Percentiles rank a stretch among this genome's conserved stretches.
These are phyloP conservation scores for Cantharis rufa DNA, from an alignment of 2,888 invertebrate genomes.

Conservation along the genomic window DNA sequence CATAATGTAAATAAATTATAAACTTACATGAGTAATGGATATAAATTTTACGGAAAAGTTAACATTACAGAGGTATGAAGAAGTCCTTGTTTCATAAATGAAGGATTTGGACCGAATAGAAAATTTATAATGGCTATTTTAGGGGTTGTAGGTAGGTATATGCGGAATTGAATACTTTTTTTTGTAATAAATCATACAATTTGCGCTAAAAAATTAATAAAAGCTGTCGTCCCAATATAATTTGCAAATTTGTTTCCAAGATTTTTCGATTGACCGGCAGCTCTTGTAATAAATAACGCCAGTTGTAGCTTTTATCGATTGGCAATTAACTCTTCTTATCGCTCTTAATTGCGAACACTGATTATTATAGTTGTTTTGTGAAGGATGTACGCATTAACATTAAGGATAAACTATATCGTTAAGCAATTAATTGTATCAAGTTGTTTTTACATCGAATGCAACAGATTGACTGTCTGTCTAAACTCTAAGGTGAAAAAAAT, in stretches of 20 bases:
- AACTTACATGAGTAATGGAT: background rate
- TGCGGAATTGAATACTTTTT: background rate
- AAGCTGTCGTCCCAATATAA: conserved; percentile 10
- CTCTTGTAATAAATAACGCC: conserved; percentile 11
- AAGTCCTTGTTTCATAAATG: background rate
- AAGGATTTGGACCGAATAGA: background rate
- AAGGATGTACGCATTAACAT: background rate
- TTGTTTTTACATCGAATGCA: background rate
- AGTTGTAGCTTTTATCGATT: conserved; percentile 19
- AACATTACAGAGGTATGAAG: background rate
- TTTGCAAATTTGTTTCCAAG: conserved; percentile 17
- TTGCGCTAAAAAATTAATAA: conserved; percentile 1
- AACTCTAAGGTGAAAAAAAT: background rate
- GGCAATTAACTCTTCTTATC: conserved; percentile 23
- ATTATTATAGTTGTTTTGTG: conserved; percentile 5
- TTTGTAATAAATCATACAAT: background rate
- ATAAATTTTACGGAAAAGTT: background rate
- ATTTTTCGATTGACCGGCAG: conserved; percentile 16
- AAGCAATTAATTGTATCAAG: background rate
- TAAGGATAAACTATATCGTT: background rate
- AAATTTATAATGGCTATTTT: background rate
- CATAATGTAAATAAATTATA: background rate
- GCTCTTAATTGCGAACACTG: conserved; percentile 15
- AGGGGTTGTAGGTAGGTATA: background rate
- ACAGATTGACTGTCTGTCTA: background rate